A percentile compares a stretch with the other conserved stretches of the same genome.
Conservation (phyloP, 2,113 vertebrate species). For the Rostratula benghalensis region DNA sequence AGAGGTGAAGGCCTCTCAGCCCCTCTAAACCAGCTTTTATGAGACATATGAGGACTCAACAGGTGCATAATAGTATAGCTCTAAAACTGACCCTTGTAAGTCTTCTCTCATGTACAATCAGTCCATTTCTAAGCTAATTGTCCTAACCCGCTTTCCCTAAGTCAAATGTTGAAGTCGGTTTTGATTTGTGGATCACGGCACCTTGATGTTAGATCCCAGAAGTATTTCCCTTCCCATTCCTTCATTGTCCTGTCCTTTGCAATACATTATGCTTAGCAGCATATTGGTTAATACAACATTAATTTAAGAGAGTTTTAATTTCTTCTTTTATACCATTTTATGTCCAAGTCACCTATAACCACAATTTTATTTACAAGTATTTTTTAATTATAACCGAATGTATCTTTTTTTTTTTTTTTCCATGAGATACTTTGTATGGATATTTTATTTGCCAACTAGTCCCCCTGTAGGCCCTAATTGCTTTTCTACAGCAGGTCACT, state of each 20-base stretch:
- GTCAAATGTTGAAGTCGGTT: not conserved
- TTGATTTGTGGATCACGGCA: not conserved
- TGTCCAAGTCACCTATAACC: conserved; percentile 40
- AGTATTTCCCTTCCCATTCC: not conserved
- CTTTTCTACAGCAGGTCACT: conserved; percentile 40
- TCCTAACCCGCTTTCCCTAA: not conserved
- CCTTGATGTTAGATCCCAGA: not conserved
- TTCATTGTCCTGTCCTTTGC: not conserved
- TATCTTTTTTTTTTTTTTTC: not conserved
- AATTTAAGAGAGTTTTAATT: conserved; percentile 51
- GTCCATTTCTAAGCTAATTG: not conserved
- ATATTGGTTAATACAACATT: conserved; percentile 25
- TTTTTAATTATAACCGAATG: conserved; percentile 11
- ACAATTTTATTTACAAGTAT: conserved; percentile 24
- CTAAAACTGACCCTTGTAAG: not conserved
- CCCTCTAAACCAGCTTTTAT: not conserved
- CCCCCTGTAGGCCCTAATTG: conserved; percentile 11
- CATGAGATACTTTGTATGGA: not conserved
- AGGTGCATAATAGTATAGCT: not conserved
- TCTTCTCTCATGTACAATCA: not conserved
- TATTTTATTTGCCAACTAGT: conserved; percentile 24
- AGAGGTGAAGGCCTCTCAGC: not conserved
- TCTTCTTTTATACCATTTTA: conserved; percentile 12
- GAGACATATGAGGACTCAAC: not conserved
- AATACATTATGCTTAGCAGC: not conserved